Conservation (phyloP, 2,113 vertebrate genomes). For the Ceratotherium simum region DNA sequence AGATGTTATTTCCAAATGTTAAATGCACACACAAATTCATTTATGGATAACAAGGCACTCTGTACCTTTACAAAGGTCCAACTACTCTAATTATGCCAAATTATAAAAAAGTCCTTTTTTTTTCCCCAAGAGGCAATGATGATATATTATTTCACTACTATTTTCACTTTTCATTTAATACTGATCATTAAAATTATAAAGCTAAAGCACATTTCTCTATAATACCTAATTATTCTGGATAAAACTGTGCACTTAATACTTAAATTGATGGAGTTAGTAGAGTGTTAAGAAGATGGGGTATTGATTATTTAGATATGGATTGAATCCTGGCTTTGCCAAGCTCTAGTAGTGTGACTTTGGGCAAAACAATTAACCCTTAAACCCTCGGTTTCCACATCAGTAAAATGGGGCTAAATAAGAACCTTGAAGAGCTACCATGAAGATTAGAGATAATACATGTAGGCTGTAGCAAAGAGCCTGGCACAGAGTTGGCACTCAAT, state of each 20-base stretch:
- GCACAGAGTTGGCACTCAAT: not conserved
- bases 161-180: slow-evolving; percentile 9
- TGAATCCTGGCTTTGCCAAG: not conserved
- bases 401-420: not conserved
- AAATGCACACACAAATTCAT: not conserved
- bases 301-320: not conserved
- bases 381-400: not conserved
- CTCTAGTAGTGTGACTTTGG: not conserved
- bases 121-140: not conserved
- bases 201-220: not conserved
- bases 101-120: not conserved
- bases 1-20: slow-evolving; percentile 34
- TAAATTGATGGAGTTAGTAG: not conserved
- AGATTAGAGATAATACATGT: not conserved
- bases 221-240: not conserved
- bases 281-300: not conserved
- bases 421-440: not conserved
- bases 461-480: not conserved
- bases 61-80: not conserved
- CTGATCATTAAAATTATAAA: slow-evolving; percentile 14
- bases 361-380: not conserved
- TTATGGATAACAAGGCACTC: not conserved
- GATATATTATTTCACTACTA: not conserved
- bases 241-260: not conserved
- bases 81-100: slow-evolving; percentile 28